These are phyloP conservation scores for Nettapus auritus DNA, from an alignment of 2,113 vertebrate genomes.

Conservation along the genomic window DNA sequence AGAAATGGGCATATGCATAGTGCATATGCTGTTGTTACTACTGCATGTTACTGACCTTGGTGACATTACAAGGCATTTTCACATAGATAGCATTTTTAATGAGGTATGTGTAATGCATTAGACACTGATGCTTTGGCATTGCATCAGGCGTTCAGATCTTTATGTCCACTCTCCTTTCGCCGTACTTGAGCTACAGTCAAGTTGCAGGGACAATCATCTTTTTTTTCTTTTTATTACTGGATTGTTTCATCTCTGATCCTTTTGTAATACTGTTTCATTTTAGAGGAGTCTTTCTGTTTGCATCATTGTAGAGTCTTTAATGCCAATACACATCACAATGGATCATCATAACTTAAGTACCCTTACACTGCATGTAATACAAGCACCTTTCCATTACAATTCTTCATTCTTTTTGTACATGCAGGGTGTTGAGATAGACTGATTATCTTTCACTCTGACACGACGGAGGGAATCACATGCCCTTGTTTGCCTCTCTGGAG, in stretches of 20 bases:
- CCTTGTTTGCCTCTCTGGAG: background rate
- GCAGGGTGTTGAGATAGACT: background rate
- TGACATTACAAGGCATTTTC: background rate
- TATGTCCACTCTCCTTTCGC: background rate
- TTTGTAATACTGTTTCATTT: background rate
- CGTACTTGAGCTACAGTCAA: background rate
- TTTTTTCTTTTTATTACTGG: background rate
- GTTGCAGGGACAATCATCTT: background rate
- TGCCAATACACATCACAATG: background rate
- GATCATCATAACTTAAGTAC: background rate
- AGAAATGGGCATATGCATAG: background rate
- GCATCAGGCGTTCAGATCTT: background rate
- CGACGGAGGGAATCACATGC: background rate
- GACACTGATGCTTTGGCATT: background rate
- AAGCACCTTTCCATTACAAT: background rate
- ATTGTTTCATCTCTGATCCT: background rate
- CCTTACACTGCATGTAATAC: background rate
- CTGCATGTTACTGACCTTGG: background rate
- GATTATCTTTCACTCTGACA: background rate
- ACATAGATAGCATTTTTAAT: background rate
- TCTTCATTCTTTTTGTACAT: background rate
- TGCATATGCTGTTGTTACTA: no score
- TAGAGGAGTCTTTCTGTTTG: background rate
- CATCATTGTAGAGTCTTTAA: background rate
- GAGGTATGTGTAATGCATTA: slow-evolving; percentile 10